phyloP scores from a whole-genome alignment of 2,797 vertebrate species.

The Tragelaphus eurycerus region DNA sequence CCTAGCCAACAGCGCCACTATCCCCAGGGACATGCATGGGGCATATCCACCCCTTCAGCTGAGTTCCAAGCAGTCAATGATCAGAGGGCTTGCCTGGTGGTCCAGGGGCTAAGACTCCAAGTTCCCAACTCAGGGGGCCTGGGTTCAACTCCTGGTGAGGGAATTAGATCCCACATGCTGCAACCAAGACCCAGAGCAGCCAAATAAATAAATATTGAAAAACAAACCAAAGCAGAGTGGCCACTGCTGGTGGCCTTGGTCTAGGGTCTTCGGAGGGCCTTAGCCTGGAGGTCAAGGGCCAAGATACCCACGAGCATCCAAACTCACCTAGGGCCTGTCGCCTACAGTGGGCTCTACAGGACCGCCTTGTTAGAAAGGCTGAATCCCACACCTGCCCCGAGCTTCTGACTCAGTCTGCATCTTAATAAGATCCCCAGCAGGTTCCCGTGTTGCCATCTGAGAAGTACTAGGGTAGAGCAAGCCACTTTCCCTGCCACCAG shows the following conservation, averaged over 20 bases:
- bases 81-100: background rate
- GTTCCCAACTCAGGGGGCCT: background rate
- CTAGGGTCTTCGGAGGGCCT: background rate
- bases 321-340: background rate
- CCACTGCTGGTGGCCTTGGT: background rate
- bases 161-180: background rate
- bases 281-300: background rate
- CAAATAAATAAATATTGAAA: background rate
- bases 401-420: background rate
- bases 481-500: background rate
- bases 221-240: background rate
- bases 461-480: background rate
- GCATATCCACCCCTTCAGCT: background rate
- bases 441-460: accelerated
- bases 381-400: background rate
- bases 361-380: background rate
- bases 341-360: background rate
- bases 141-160: background rate
- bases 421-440: background rate
- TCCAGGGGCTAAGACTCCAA: background rate
- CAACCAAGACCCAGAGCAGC: background rate
- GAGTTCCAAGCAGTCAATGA: background rate
- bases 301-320: background rate
- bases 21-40: background rate
- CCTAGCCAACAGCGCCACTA: background rate